These are phyloP conservation scores for Marronus borbonicus DNA, from an alignment of 2,888 invertebrate genomes.

Conservation along the genomic window DNA sequence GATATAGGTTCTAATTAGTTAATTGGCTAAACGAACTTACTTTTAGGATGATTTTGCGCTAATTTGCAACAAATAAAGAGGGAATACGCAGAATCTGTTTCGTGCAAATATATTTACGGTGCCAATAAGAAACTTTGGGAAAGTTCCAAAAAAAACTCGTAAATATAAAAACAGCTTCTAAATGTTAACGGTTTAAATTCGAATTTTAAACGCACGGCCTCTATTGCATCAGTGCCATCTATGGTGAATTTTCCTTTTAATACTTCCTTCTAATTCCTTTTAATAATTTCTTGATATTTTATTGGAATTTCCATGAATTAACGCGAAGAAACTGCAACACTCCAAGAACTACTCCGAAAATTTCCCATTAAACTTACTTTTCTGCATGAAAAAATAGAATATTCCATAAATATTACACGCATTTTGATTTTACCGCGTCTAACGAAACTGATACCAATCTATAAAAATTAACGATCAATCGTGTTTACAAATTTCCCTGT, in stretches of 20 bases:
- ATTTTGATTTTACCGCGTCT: no score
- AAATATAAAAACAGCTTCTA: constrained; percentile 7
- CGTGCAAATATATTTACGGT: not conserved
- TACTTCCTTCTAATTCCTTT: no score
- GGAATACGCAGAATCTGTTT: not conserved
- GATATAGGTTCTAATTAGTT: constrained; percentile 9
- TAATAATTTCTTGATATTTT: no score
- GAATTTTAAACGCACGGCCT: not conserved
- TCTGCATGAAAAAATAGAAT: no score
- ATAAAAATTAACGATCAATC: no score
- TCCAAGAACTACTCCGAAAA: no score
- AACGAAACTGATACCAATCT: no score
- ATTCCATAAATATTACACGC: no score
- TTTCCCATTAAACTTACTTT: no score
- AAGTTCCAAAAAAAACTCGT: constrained; percentile 13
- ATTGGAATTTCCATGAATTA: no score
- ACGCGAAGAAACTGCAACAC: no score
- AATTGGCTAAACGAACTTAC: not conserved
- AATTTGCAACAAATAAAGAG: not conserved
- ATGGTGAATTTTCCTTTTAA: not conserved
- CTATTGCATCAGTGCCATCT: constrained; percentile 1
- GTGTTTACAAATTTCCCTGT: not conserved
- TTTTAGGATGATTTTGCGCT: not conserved
- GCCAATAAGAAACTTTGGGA: constrained; percentile 34
- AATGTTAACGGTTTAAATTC: constrained; percentile 9